A percentile compares a stretch with the other conserved stretches of the same genome.
Conservation (phyloP, 1,140 invertebrate genomes). For the Venustaconcha ellipsiformis region DNA sequence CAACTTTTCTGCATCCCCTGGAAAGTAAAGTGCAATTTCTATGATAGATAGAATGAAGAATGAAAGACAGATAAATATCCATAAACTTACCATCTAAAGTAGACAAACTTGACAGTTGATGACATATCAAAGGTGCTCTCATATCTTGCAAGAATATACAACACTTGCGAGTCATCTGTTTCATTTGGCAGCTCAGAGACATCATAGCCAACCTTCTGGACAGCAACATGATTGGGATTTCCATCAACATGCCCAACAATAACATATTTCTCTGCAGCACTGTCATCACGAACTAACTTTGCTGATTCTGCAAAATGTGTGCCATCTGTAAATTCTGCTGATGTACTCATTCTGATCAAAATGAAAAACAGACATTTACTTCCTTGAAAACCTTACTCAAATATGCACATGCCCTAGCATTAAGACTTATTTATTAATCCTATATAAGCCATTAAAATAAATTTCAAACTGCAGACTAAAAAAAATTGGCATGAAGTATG, state of each 20-base stretch:
- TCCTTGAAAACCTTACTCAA: too few species aligned
- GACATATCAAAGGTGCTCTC: constrained; percentile 58
- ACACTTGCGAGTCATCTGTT: constrained; percentile 35
- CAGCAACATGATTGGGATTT: constrained; percentile 46
- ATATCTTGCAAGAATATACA: constrained; percentile 57
- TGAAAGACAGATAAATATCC: too few species aligned
- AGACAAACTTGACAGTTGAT: constrained; percentile 61
- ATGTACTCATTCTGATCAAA: constrained; percentile 44
- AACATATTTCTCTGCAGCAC: constrained; percentile 41
- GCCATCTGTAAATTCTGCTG: constrained; percentile 43
- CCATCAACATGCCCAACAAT: constrained; percentile 58
- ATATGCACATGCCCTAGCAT: too few species aligned
- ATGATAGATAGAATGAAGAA: too few species aligned
- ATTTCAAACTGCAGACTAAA: too few species aligned
- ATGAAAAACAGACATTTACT: too few species aligned
- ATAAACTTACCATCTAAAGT: constrained; percentile 58
- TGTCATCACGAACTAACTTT: constrained; percentile 42
- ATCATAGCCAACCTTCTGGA: constrained; percentile 37
- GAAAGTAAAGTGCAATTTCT: too few species aligned
- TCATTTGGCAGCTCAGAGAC: constrained; percentile 36
- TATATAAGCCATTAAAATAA: too few species aligned
- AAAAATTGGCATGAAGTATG: too few species aligned
- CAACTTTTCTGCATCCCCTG: too few species aligned
- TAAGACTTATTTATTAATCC: too few species aligned
- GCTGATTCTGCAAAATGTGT: constrained; percentile 41